Base-by-base conservation (phyloP, 1,140 invertebrate genomes). In the Panagrolaimus sp. region DNA sequence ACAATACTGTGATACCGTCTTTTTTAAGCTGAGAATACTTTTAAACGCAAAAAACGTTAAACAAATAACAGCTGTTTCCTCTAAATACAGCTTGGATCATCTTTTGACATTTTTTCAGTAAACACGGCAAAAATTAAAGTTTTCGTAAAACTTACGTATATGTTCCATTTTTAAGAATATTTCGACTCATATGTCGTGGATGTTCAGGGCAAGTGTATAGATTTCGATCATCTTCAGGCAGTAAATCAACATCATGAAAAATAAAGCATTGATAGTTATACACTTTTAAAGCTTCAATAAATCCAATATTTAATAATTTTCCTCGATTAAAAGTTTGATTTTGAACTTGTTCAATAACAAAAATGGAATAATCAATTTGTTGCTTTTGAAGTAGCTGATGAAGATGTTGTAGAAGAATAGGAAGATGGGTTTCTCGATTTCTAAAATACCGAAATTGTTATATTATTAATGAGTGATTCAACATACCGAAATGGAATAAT, bases 231-330 rank as follows among this genome's bases (percentile, higher is more conserved):
- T 91, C 91, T 74, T 95, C 87, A 10, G 94, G 94, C 68, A 97
- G 87, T 7, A 96, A 83, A 38, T 64, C 94, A 47, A 97, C 90
- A 83, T 98, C 94, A 84, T 96, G 94, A 78, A 98, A 90, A 64
- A 97, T 89, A 58, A 95, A 89, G 81, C 95, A 98, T 28, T 91
- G 89, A 73, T 73, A 82, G 24, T 83, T 73, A 63, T 82, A 82
- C n/a, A 82, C 67, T 43, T 77, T 71, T 10, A 67, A 65, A 10
- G 82, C 82, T 32, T 83, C 78, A 12, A 66, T 74, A 67, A 91
- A 93, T 0, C 93, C 95, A 73, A 94, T 89, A 83, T 98, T 97
- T 76, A 97, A 89, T 9, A 98, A 86, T 83, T 93, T 93, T 0
- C 90, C 94, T 76, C 93, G 87, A 86, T 97, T 98, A 80, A 96